A percentile compares a stretch with the other conserved stretches of the same genome.
These are phyloP conservation scores for Amiota minor DNA, from an alignment of 2,888 invertebrate species.

Conservation along the genomic window DNA sequence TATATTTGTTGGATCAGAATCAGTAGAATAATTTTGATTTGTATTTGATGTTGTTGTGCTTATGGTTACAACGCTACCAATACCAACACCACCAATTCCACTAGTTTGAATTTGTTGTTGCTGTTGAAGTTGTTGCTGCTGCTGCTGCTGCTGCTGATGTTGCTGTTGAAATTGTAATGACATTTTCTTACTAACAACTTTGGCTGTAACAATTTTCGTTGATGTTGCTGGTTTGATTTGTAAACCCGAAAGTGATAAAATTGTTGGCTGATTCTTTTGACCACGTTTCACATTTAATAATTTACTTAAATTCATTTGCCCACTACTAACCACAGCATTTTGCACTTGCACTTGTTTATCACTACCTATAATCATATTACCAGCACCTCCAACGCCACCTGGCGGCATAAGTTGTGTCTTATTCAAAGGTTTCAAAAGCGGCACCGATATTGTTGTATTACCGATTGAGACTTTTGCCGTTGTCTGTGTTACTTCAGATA, in stretches of 20 bases:
- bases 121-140: constrained; percentile 74
- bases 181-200: constrained; percentile 69
- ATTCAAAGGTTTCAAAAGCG: constrained; percentile 69
- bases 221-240: constrained; percentile 68
- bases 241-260: constrained; percentile 70
- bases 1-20: constrained; percentile 25
- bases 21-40: constrained; percentile 52
- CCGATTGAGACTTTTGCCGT: constrained; percentile 75
- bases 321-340: constrained; percentile 38
- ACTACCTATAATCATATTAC: constrained; percentile 50
- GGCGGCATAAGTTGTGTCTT: constrained; percentile 59
- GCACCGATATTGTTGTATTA: constrained; percentile 73
- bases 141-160: constrained; percentile 42
- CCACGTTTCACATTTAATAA: constrained; percentile 63
- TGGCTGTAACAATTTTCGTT: constrained; percentile 74
- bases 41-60: constrained; percentile 54
- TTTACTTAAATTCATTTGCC: constrained; percentile 64
- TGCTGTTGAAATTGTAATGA: constrained; percentile 59
- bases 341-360: constrained; percentile 31
- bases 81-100: not conserved
- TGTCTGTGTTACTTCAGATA: constrained; percentile 76
- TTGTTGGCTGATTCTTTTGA: constrained; percentile 69
- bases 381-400: constrained; percentile 48
- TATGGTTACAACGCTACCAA: constrained; percentile 74
- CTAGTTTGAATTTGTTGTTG: constrained; percentile 48